A percentile compares a stretch with the other conserved stretches of the same genome.
Conservation (phyloP, 2,113 vertebrate species). For the Seriola rivoliana region DNA sequence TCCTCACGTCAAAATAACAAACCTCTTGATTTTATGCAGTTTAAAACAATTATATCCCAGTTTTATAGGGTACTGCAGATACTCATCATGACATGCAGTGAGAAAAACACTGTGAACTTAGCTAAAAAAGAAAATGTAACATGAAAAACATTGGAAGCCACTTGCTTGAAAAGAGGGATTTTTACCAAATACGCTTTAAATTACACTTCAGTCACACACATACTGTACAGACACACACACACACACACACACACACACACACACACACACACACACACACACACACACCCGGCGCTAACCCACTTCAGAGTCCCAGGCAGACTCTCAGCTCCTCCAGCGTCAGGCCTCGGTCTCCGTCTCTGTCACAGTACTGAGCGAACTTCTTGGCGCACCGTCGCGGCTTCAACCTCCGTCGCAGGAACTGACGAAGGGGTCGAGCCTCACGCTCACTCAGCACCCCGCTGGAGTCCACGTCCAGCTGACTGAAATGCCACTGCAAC, state of each 20-base stretch:
- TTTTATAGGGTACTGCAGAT: not conserved
- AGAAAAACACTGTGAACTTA: too few species aligned
- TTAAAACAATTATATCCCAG: not conserved
- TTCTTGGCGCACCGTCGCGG: conserved; percentile 79
- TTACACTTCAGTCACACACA: too few species aligned
- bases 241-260: too few species aligned
- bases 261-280: too few species aligned
- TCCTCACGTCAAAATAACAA: not conserved
- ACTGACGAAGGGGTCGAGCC: conserved; percentile 72
- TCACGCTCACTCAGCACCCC: conserved; percentile 75
- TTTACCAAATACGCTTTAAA: too few species aligned
- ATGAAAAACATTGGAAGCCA: too few species aligned
- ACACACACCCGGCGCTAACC: not conserved
- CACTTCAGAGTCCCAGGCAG: conserved; percentile 74
- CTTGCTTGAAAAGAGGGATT: too few species aligned
- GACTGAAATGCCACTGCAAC: conserved; percentile 74
- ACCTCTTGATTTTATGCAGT: not conserved
- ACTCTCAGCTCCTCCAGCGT: conserved; percentile 74
- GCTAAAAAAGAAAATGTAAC: too few species aligned
- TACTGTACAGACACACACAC: too few species aligned
- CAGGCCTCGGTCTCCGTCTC: conserved; percentile 68
- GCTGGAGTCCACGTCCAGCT: conserved; percentile 76
- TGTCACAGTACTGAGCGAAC: conserved; percentile 80
- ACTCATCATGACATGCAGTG: too few species aligned
- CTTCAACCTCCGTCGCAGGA: conserved; percentile 70